These are phyloP conservation scores for Agonum fuliginosum DNA, from an alignment of 2,888 invertebrate genomes.

Conservation along the genomic window DNA sequence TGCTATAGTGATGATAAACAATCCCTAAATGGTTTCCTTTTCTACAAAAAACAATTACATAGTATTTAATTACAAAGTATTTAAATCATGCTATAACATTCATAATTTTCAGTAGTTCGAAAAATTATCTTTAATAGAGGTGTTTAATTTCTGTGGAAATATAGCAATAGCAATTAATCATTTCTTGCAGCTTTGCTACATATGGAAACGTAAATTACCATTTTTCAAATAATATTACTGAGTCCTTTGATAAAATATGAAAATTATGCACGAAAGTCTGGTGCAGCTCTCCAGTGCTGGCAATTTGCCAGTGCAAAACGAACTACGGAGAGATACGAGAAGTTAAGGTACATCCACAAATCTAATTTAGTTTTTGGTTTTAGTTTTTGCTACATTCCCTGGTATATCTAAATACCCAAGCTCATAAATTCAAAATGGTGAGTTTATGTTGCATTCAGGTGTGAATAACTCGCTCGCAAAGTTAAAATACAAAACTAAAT, in stretches of 20 bases:
- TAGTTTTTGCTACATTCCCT: constrained; percentile 16
- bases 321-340: constrained; percentile 27
- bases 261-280: constrained; percentile 31
- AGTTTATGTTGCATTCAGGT: constrained; percentile 31
- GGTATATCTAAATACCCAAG: constrained; percentile 20
- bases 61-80: too few relatives aligned
- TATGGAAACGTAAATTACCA: constrained; percentile 29
- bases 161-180: neutral
- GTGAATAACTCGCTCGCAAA: neutral
- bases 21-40: too few relatives aligned
- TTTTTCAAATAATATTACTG: constrained; percentile 34
- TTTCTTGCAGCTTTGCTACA: constrained; percentile 7
- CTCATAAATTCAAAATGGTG: constrained; percentile 23
- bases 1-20: too few relatives aligned
- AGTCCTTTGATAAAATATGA: constrained; percentile 37
- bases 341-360: constrained; percentile 39
- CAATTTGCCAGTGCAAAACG: constrained; percentile 20
- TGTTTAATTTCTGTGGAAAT: constrained; percentile 2
- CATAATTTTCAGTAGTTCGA: too few relatives aligned
- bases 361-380: constrained; percentile 42
- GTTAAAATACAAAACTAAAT: constrained; percentile 16
- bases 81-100: too few relatives aligned
- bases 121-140: too few relatives aligned
- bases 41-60: too few relatives aligned
- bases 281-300: constrained; percentile 28